phyloP scores from a whole-genome alignment of 2,888 invertebrate genomes.

The Biston betularia region DNA sequence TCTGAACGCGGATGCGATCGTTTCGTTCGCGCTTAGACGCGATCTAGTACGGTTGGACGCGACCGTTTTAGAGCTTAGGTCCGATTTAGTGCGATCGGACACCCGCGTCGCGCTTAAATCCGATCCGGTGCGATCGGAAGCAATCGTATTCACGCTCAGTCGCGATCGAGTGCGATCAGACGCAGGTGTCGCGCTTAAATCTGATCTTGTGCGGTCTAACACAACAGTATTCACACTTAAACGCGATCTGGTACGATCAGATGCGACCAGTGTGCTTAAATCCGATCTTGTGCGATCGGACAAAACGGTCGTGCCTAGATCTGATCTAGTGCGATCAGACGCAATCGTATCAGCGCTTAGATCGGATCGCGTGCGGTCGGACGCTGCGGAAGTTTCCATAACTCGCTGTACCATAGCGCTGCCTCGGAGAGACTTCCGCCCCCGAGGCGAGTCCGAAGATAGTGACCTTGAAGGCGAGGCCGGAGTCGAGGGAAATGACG shows the following conservation, averaged over 20 bases:
- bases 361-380: conserved; percentile 29
- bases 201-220: conserved; percentile 1
- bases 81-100: conserved; percentile 4
- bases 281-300: conserved; percentile 30
- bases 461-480: conserved; percentile 39
- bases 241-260: conserved; percentile 28
- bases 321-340: conserved; percentile 4
- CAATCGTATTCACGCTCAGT: background rate
- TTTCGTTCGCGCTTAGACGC: conserved; percentile 13
- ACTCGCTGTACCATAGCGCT: conserved; percentile 58
- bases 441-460: conserved; percentile 47
- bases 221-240: background rate
- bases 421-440: conserved; percentile 56
- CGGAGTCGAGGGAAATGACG: conserved; percentile 26
- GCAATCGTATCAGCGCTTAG: conserved; percentile 19
- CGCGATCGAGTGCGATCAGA: conserved; percentile 7
- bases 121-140: conserved; percentile 1
- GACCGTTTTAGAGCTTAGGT: background rate
- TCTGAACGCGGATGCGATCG: conserved; percentile 47
- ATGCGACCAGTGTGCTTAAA: background rate
- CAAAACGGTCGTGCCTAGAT: background rate
- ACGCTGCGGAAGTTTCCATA: conserved; percentile 39
- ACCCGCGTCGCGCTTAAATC: background rate
- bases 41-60: conserved; percentile 6
- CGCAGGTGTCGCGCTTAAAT: background rate